phyloP scores from a whole-genome alignment of 2,113 vertebrate genomes.

The Zootoca vivipara region DNA sequence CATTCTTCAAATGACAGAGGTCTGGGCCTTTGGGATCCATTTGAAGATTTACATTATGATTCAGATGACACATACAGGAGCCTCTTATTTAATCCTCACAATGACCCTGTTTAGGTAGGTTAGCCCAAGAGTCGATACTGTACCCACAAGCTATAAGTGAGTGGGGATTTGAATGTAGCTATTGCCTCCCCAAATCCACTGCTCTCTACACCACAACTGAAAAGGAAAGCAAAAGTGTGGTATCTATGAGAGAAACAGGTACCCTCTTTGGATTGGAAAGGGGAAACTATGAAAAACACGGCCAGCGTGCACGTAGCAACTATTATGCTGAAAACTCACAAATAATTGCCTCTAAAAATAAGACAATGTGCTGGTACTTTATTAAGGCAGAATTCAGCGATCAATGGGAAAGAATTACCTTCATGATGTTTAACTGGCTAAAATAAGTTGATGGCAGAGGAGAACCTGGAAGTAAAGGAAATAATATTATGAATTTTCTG shows the following conservation, averaged over 20 bases:
- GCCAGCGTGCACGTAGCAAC: too few species aligned
- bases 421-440: constrained; percentile 74
- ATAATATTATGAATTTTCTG: constrained; percentile 40
- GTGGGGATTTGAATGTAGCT: background rate
- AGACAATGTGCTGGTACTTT: background rate
- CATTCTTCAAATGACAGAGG: background rate
- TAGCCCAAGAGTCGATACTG: background rate
- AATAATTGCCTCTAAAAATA: background rate
- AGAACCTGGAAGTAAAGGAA: constrained; percentile 71
- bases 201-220: background rate
- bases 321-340: background rate
- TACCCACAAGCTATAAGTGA: background rate
- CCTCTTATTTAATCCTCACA: background rate
- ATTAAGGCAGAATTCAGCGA: background rate
- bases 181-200: background rate
- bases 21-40: background rate
- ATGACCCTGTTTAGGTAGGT: background rate
- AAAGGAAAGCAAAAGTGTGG: background rate
- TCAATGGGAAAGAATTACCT: constrained; percentile 66
- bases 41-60: background rate
- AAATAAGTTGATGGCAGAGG: constrained; percentile 73
- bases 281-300: background rate
- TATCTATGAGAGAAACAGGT: background rate
- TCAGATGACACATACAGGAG: too few species aligned
- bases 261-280: background rate